Base-by-base conservation (phyloP, 2,888 invertebrate genomes). In the Portevinia maculata region DNA sequence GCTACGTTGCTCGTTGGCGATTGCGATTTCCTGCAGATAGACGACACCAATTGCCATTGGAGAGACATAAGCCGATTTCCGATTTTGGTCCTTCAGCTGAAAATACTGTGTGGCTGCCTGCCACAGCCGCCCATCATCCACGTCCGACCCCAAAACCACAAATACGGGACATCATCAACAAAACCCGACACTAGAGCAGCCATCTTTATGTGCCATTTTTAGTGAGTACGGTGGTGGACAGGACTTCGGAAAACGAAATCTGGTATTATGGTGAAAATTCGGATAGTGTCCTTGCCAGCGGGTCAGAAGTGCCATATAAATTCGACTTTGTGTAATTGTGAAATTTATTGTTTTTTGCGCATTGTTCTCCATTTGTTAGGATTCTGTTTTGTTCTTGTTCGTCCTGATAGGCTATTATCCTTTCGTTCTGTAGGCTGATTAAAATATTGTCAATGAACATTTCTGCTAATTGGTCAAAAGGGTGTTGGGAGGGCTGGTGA, bases 51-150 rank as follows among this genome's bases (percentile, higher is more conserved):
- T 85, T 86, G 85, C 83, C 84, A 85, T 84, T 86, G 85, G 87
- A 87, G 87, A 87, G 89, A 89, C 89, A 89, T 89, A 89, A 89
- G 90, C 89, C 90, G 89, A 88, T 89, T 89, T 86, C 84, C 85
- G 84, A 85, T 85, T 84, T 85, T 79, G 65, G 76, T 71, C 79
- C 74, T 74, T 78, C 64, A 70, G 76, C 76, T 76, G 78, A 64
- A 79, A 76, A 70, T 78, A 59, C 70, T 60, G 75, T 62, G 60
- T 39, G 44, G 73, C 59, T 50, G 52, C n/a, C 41, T 55, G 37
- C 52, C 21, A 50, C 50, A 59, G 39, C 46, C 60, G 41, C 48
- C 53, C 86, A 84, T 78, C 59, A 76, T 7, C 81, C 59, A 74
- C 71, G 85, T 39, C 50, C 21, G 52, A 32, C 59, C 75, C 44